Evolutionary conservation across 1,140 invertebrate species (phyloP), one percentile per base, ranked within the genome.

Genomic region (Pemphigus obesinymphae): DNA sequence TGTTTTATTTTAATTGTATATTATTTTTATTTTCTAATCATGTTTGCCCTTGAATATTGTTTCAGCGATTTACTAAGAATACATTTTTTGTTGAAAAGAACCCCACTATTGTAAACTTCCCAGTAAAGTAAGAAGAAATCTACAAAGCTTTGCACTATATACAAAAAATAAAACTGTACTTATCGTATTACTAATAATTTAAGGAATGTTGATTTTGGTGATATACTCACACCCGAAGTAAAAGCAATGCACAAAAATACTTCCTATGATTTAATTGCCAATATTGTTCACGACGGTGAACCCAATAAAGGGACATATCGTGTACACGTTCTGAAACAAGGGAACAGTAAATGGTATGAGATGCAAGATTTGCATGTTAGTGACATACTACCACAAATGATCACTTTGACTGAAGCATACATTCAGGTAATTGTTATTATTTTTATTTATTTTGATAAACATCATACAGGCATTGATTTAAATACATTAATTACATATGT

Each of bases 81-180:
- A 98, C 96, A 40, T 99, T 99, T 88, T 99, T 98, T 85, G 91
- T 97, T 17, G 98, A 99, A 86, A 99, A 99, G 88, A 99, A 99
- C 90, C 97, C 97, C 13, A 99, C 98, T 0, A 99, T 99, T 86
- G 97, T 99, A 0, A 99, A 99, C 88, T 99, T 99, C 87, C 97
- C 98, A 8, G 96, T 99, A 58, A 97, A 96, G 95, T 97, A 89
- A 93, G 93, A n/a, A 8, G 17, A 55, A 26, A 26, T 23, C 23
- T 55, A 26, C n/a, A n/a, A n/a, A n/a, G n/a, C n/a, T 23, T 26
- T 23, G 53, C 10, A 2, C 10, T 45, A 61, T 3, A 34, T 20
- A 8, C n/a, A n/a, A 53, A 34, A 80, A 80, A n/a, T n/a, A 20
- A 34, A 15, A 11, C 4, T 4, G 29, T 53, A 26, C 7, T 26